Base-by-base conservation (phyloP, 2,797 vertebrate genomes). In the Garrulus glandarius region DNA sequence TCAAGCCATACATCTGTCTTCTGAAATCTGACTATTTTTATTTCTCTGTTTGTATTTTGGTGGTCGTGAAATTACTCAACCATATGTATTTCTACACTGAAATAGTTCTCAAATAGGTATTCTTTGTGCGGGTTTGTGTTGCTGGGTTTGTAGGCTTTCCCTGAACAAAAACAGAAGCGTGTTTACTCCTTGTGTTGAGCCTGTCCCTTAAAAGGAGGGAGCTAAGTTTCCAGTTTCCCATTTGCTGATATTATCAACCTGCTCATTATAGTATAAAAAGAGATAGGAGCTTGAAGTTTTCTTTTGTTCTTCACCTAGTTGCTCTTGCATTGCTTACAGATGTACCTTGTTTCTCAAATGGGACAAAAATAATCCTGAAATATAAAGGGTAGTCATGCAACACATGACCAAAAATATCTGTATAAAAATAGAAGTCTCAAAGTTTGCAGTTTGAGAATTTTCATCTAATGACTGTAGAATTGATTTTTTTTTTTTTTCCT, bases 371-470 rank as follows among this genome's bases (percentile, higher is more conserved):
- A 84, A 77, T 79, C 27, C 41, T 74, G 56, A 74, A 90, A 87
- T 92, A 55, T 37, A 81, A 84, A 68, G 34, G 50, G 17, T 69
- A 81, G 67, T 85, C 91, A 56, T 78, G 61, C 32, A 93, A 84
- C 55, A 36, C 36, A 32, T 79, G 49, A 92, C 72, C 55, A 76
- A 92, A 91, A 93, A 56, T 93, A 91, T 30, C 63, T 67, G 14
- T 84, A 11, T 84, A 86, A 95, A 93, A 95, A 92, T 79, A 92
- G 91, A 89, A 75, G 36, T 61, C 82, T 91, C 5, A 4, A 81
- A 86, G 87, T 90, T 94, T 91, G 80, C 77, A 80, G 26, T 85
- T 95, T 71, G n/a, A 81, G 46, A 43, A 47, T 94, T 94, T 95
- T 90, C 12, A 26, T 87, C 32, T 95, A 74, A 95, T 84, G 77